Evolutionary conservation across 2,113 vertebrate genomes (phyloP), one percentile per base, ranked within the genome.

Genomic region (Leptodactylus fuscus): DNA sequence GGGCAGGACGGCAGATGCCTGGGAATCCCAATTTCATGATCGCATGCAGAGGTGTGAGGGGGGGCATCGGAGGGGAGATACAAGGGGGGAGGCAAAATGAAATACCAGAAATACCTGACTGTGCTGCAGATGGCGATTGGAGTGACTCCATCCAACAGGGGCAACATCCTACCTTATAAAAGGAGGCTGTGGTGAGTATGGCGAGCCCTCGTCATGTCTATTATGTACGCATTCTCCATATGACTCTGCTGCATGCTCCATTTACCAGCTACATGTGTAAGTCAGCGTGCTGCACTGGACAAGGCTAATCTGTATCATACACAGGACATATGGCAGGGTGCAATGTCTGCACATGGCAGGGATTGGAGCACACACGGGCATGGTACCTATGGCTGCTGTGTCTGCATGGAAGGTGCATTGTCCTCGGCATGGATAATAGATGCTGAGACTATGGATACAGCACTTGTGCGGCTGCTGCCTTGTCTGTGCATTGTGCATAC

Each of bases 101-200:
- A 98, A 95, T 98, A 99, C 92, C 97, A 98, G 96, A 97, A 99
- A 94, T 99, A 99, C 95, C 97, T 98, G 94, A 98, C 97, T 94
- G 97, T 98, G 92, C 95, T 99, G 96, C 97, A 99, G 96, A 96
- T 99, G 96, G 97, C 97, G 94, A 94, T 98, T 93, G 97, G 97
- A 94, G 97, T 99, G 95, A 97, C 97, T 92, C 96, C 97, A 93
- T 95, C 93, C 94, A 99, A 98, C 96, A 95, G 97, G 95, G 96
- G 96, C 92, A 96, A 95, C 91, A 95, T 97, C 88, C 95, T 99
- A 94, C 97, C 97, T 92, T 95, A 96, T 91, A 98, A 96, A 94
- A 95, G 97, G 94, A 96, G 93, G 93, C 95, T 98, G 93, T 99
- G 97, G 97, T 99, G 95, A 99, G 97, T 95, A 69, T 70, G 46